Conservation (phyloP, 2,888 invertebrate species). For the Masnerella sp. region DNA sequence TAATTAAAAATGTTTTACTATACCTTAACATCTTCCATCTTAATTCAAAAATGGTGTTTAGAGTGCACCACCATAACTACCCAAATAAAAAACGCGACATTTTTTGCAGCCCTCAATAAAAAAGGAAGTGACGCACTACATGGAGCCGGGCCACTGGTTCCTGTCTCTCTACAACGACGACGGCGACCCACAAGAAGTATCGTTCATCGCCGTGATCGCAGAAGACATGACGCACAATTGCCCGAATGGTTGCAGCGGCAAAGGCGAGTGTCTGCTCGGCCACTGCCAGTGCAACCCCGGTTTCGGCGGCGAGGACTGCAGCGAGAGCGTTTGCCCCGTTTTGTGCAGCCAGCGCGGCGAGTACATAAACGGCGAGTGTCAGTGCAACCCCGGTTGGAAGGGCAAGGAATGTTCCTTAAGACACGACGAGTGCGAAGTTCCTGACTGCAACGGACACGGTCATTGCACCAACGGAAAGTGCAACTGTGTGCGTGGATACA, state of each 20-base stretch:
- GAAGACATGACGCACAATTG: conserved; percentile 97
- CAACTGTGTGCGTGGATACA: conserved; percentile 95
- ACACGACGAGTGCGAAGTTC: conserved; percentile 97
- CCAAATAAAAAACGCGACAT: conserved; percentile 8
- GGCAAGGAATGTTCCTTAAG: conserved; percentile 97
- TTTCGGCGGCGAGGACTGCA: conserved; percentile 97
- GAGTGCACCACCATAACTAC: neutral
- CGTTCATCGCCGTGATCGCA: conserved; percentile 89
- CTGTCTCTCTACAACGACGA: conserved; percentile 97
- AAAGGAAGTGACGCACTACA: conserved; percentile 94
- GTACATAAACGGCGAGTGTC: conserved; percentile 97
- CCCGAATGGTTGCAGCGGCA: conserved; percentile 96
- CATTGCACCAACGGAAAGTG: conserved; percentile 97
- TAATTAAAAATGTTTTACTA: too few species aligned
- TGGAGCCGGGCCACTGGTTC: conserved; percentile 98
- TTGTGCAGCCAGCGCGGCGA: conserved; percentile 98
- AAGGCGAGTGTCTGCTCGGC: conserved; percentile 96
- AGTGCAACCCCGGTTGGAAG: conserved; percentile 99
- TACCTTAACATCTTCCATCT: too few species aligned
- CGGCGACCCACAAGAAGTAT: conserved; percentile 91
- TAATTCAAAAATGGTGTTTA: too few species aligned
- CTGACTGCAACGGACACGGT: conserved; percentile 97
- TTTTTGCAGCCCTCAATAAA: conserved; percentile 87
- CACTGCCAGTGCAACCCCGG: conserved; percentile 98
- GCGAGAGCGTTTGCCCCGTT: conserved; percentile 97